phyloP scores from a whole-genome alignment of 1,140 invertebrate species.

The Rhizoglyphus robini region DNA sequence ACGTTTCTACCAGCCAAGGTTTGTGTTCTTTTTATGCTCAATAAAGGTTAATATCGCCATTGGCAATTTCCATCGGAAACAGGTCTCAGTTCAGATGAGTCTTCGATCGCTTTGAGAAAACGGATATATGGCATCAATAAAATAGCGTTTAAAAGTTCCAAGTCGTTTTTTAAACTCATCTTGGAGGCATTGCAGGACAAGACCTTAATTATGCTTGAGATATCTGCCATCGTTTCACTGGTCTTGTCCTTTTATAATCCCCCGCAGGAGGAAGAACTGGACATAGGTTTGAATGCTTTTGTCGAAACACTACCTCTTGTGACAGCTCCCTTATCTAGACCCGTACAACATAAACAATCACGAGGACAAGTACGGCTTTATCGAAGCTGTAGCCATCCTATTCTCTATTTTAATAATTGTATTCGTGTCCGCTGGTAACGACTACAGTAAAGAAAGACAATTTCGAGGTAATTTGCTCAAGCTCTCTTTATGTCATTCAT shows the following conservation, averaged over 20 bases:
- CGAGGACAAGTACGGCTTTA: constrained; percentile 87
- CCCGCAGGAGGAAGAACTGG: constrained; percentile 26
- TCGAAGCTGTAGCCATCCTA: constrained; percentile 92
- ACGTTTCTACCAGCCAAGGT: not conserved
- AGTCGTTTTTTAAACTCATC: constrained; percentile 93
- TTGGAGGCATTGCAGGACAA: constrained; percentile 99
- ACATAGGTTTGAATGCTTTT: not conserved
- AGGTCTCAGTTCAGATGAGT: constrained; percentile 63
- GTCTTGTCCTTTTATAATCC: constrained; percentile 81
- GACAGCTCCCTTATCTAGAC: not conserved
- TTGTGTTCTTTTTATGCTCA: not conserved
- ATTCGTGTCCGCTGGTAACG: constrained; percentile 95
- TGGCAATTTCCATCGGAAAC: constrained; percentile 48
- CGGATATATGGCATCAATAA: constrained; percentile 91
- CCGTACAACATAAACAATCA: constrained; percentile 47
- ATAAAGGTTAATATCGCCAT: not conserved
- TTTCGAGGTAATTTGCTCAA: constrained; percentile 53
- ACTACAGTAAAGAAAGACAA: constrained; percentile 96
- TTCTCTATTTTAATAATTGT: constrained; percentile 96
- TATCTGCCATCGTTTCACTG: constrained; percentile 81
- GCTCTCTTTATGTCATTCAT: not conserved
- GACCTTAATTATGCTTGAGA: constrained; percentile 76
- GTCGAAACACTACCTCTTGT: not conserved
- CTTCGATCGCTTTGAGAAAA: constrained; percentile 76
- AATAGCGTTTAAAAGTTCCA: constrained; percentile 97